Percentiles rank a stretch among this genome's conserved stretches.
Conservation (phyloP, 2,113 vertebrate species). For the Dissostichus mawsoni region DNA sequence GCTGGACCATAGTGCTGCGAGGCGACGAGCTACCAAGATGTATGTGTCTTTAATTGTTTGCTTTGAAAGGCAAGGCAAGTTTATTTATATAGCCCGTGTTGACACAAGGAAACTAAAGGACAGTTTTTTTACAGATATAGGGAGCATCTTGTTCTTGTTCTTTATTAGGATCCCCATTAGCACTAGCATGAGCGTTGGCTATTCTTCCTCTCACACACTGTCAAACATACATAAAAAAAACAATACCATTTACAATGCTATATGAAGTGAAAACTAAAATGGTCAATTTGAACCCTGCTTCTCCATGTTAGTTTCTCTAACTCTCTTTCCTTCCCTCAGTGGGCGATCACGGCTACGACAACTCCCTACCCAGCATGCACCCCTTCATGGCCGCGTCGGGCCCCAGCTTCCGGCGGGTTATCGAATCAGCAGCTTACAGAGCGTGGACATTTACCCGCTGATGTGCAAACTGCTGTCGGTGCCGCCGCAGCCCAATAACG, state of each 20-base stretch:
- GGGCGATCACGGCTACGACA: slow-evolving; percentile 97
- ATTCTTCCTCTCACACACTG: no score
- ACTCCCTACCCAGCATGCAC: slow-evolving; percentile 92
- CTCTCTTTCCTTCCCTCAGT: slow-evolving; percentile 79
- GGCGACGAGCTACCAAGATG: slow-evolving; percentile 79
- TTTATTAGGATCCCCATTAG: no score
- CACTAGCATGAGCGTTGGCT: no score
- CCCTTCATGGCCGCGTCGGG: slow-evolving; percentile 92
- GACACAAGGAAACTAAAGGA: no score
- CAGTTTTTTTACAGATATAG: no score
- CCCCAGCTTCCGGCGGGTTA: slow-evolving; percentile 89
- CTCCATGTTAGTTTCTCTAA: not conserved
- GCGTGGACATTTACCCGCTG: slow-evolving; percentile 94
- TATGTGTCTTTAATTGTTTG: slow-evolving; percentile 68
- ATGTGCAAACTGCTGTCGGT: slow-evolving; percentile 93
- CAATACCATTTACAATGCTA: no score
- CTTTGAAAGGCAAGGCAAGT: not conserved
- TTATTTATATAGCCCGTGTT: no score
- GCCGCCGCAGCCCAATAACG: slow-evolving; percentile 88
- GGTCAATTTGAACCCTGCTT: no score
- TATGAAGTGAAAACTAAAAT: no score
- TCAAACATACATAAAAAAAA: no score
- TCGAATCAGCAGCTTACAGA: slow-evolving; percentile 78
- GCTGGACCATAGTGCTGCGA: slow-evolving; percentile 91
- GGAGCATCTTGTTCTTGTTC: no score